These are phyloP conservation scores for Psilanteris sp. DNA, from an alignment of 1,140 invertebrate genomes.

Conservation along the genomic window DNA sequence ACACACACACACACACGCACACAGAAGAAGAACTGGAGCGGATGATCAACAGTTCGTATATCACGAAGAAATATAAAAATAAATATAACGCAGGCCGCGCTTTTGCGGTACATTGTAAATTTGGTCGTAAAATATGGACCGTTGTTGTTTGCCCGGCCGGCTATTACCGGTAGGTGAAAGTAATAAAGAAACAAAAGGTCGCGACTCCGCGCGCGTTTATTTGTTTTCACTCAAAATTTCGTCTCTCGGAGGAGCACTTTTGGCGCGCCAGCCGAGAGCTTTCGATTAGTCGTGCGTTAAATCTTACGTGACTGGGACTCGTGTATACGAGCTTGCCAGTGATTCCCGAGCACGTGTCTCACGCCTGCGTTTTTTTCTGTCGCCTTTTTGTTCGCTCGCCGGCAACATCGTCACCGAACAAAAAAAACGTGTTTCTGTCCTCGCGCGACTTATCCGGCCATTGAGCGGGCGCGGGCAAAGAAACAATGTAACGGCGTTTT, in stretches of 20 bases:
- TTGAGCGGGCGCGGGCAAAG: neutral
- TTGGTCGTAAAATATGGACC: too few relatives aligned
- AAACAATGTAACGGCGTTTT: neutral
- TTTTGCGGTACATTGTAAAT: too few relatives aligned
- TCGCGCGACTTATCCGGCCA: neutral
- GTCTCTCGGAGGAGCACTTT: slow-evolving; percentile 8
- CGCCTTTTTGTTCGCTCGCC: slow-evolving; percentile 16
- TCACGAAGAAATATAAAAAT: too few relatives aligned
- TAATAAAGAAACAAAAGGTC: neutral
- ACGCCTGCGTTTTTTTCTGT: slow-evolving; percentile 11
- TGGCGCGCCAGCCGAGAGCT: slow-evolving; percentile 11
- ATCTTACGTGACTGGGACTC: slow-evolving; percentile 39
- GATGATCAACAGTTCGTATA: too few relatives aligned
- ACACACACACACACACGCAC: too few relatives aligned
- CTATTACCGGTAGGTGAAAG: neutral
- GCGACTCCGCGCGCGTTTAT: neutral
- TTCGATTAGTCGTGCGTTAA: slow-evolving; percentile 49
- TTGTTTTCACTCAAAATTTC: slow-evolving; percentile 6
- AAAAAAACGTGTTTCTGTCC: neutral
- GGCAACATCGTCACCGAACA: neutral
- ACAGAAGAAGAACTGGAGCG: too few relatives aligned
- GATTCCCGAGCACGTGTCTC: slow-evolving; percentile 21
- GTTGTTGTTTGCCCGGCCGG: too few relatives aligned
- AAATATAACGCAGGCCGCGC: too few relatives aligned
- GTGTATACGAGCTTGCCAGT: slow-evolving; percentile 3